Evolutionary conservation across 1,140 invertebrate genomes (phyloP), one percentile per base, ranked within the genome.

Genomic region (Aricia agestis): DNA sequence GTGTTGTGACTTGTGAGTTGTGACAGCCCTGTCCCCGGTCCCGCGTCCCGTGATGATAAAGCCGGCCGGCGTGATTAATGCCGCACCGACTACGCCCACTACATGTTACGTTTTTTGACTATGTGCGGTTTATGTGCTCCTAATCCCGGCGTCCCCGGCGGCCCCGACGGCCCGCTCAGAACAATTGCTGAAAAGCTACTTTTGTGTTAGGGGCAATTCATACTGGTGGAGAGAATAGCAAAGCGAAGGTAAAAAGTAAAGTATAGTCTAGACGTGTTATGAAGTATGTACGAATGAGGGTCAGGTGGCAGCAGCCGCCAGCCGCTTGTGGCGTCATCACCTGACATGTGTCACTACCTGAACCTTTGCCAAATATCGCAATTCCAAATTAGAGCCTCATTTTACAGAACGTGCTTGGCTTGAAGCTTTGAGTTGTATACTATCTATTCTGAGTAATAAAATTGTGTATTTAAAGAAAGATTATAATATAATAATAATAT

Each of bases 61-160:
- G 71, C 71, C 63, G 36, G 59, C 66, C 32, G 68, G 19, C 67
- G 65, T 74, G 73, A 74, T 74, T 69, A 74, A 71, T 74, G 67
- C 45, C 59, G 10, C 59, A 6, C 59, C 59, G 9, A 63, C 59
- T 25, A 19, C 59, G 59, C 59, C 59, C 59, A 63, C 59, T 63
- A 63, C 59, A 63, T 63, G 59, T 63, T 63, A 63, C 59, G 59
- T 63, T 63, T 63, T 63, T 63, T 63, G 18, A 52, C 45, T 52
- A 15, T 52, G 45, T 52, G 45, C 45, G 45, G 45, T 13, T 52
- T 52, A 15, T 52, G 45, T 52, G 11, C 45, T 52, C 45, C 45
- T 52, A 52, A 52, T 52, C 45, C 45, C 45, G 45, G 6, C 45
- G 11, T 32, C 32, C 6, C 32, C 36, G 25, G 25, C 36, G 36